phyloP scores from a whole-genome alignment of 2,113 vertebrate species.

The Chaenogobius annularis region DNA sequence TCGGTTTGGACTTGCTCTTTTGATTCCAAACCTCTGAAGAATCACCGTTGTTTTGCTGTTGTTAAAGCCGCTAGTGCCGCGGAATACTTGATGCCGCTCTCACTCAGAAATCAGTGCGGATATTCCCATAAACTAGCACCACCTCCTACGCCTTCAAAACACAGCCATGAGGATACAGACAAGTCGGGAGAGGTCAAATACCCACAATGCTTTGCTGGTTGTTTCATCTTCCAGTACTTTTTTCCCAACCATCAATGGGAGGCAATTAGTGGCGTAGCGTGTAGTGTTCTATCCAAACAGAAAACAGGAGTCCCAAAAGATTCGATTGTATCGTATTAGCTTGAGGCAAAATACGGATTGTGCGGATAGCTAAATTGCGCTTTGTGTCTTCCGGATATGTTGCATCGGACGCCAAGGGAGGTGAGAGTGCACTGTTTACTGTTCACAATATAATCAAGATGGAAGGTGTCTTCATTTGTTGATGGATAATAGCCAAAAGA shows the following conservation, averaged over 20 bases:
- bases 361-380: constrained; percentile 51
- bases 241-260: constrained; percentile 43
- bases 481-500: constrained; percentile 1
- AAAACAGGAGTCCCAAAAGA: constrained; percentile 15
- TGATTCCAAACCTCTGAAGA: constrained; percentile 29
- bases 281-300: constrained; percentile 37
- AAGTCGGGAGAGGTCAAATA: constrained; percentile 38
- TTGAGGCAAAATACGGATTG: constrained; percentile 35
- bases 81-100: neutral
- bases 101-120: constrained; percentile 2
- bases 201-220: constrained; percentile 48
- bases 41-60: constrained; percentile 24
- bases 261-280: constrained; percentile 50
- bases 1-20: constrained; percentile 14
- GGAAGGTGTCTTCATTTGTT: constrained; percentile 29
- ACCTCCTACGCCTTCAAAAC: constrained; percentile 16
- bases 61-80: constrained; percentile 15
- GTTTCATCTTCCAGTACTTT: constrained; percentile 40
- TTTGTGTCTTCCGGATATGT: constrained; percentile 37
- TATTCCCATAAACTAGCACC: constrained; percentile 14
- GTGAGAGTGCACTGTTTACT: constrained; percentile 36
- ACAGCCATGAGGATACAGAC: constrained; percentile 27
- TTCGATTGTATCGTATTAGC: constrained; percentile 25
- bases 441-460: constrained; percentile 24
- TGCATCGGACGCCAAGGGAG: constrained; percentile 3